phyloP scores from a whole-genome alignment of 35 echinoderm and acorn worm genomes.

The Apostichopus californicus region DNA sequence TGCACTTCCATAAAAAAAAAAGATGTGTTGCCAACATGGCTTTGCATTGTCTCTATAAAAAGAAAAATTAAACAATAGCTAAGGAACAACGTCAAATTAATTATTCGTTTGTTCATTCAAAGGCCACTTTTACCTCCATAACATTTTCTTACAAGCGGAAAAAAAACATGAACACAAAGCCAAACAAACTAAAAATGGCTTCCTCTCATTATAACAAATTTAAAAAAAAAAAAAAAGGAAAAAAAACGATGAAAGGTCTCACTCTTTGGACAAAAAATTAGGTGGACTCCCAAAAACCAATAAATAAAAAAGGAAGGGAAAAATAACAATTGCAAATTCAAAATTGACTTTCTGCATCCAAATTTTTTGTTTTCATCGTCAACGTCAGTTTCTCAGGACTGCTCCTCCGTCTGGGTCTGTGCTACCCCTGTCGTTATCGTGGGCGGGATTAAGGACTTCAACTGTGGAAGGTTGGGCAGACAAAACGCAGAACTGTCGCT shows the following conservation, averaged over 20 bases:
- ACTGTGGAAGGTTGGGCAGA: constrained; percentile 72
- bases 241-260: neutral
- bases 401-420: constrained; percentile 53
- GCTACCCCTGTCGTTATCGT: constrained; percentile 43
- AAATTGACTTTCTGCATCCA: too few species aligned
- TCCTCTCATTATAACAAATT: neutral
- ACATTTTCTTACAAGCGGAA: neutral
- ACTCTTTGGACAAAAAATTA: neutral
- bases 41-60: neutral
- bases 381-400: neutral
- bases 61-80: neutral
- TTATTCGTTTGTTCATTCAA: neutral
- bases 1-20: neutral
- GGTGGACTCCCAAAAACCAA: neutral
- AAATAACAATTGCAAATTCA: too few species aligned
- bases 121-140: neutral
- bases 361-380: constrained; percentile 27
- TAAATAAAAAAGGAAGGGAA: neutral
- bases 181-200: neutral
- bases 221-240: neutral
- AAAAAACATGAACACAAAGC: neutral
- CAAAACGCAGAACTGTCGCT: constrained; percentile 92
- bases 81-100: neutral
- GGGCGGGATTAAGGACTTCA: constrained; percentile 49
- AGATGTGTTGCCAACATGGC: neutral